Base-by-base conservation (phyloP, 1,140 invertebrate species). In the Frieseomelitta varia region DNA sequence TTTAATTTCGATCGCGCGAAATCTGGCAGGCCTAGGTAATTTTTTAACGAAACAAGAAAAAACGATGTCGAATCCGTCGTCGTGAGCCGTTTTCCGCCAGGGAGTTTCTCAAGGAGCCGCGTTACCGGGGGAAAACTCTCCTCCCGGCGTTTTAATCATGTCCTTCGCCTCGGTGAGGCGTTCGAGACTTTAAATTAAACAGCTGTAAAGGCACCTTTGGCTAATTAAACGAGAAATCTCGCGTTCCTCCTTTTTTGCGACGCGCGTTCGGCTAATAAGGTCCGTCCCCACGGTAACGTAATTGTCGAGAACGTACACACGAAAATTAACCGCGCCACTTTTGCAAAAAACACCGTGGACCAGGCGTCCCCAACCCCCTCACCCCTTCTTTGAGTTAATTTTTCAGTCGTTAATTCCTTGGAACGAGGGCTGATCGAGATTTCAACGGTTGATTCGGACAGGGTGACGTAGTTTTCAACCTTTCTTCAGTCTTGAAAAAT, bases 141-240 rank as follows among this genome's bases (percentile, higher is more conserved):
- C 53, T 17, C 19, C 1, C 19, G n/a, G 10, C 24, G 56, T 51
- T 76, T 81, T 82, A 82, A 76, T 82, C 61, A 39, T 76, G 73
- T 67, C 51, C 61, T 76, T 76, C 75, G 21, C 30, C n/a, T 10
- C 8, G 12, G 30, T n/a, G 47, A 47, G 8, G 10, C 14, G 80
- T 76, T 82, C 27, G 24, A 82, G 76, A 81, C 79, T 81, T 81
- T 75, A 65, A 81, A 81, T 81, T 75, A 55, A 75, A 81, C 73
- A 21, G 53, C 71, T n/a, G 11, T 65, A 27, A 65, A 75, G 71
- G 58, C 24, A 55, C 30, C 51, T 81, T 82, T 67, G 21, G 21
- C 15, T 68, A 76, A 82, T 82, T 82, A 76, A 82, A 82, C 56
- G 58, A 8, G 72, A 75, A 65, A 67, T 21, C 15, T n/a, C 15